phyloP scores from a whole-genome alignment of 23 tunicate genomes.

The Ascidia mentula region DNA sequence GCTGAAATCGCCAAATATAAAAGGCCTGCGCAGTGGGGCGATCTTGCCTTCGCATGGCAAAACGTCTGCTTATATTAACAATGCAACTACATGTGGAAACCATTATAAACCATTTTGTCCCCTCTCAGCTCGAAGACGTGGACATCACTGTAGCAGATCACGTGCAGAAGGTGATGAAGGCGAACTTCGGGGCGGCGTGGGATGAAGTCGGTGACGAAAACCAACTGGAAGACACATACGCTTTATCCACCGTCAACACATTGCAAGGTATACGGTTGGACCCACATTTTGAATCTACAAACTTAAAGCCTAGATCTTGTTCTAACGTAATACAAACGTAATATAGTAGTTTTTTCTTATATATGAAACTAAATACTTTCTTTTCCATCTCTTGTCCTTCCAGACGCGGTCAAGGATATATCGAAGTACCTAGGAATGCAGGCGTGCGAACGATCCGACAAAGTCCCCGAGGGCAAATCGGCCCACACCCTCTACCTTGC shows the following conservation, averaged over 20 bases:
- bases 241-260: conserved; percentile 63
- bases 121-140: conserved; percentile 86
- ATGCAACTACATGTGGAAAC: too few species aligned
- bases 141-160: conserved; percentile 95
- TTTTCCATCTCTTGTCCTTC: too few species aligned
- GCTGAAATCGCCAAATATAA: too few species aligned
- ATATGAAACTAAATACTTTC: too few species aligned
- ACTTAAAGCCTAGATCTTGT: too few species aligned
- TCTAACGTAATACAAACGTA: too few species aligned
- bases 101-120: too few species aligned
- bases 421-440: conserved; percentile 93
- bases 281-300: not conserved
- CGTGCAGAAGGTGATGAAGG: conserved; percentile 83
- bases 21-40: too few species aligned
- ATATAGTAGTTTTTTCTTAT: not conserved
- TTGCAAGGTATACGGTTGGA: conserved; percentile 47
- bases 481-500: conserved; percentile 74
- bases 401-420: conserved; percentile 92
- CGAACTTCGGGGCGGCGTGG: conserved; percentile 95
- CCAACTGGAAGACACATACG: conserved; percentile 92
- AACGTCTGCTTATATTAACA: too few species aligned
- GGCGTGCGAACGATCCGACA: conserved; percentile 95
- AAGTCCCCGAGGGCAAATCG: conserved; percentile 86
- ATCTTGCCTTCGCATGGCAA: too few species aligned
- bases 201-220: conserved; percentile 90